Conservation (phyloP, 2,113 vertebrate species). For the Anoura caudifer region DNA sequence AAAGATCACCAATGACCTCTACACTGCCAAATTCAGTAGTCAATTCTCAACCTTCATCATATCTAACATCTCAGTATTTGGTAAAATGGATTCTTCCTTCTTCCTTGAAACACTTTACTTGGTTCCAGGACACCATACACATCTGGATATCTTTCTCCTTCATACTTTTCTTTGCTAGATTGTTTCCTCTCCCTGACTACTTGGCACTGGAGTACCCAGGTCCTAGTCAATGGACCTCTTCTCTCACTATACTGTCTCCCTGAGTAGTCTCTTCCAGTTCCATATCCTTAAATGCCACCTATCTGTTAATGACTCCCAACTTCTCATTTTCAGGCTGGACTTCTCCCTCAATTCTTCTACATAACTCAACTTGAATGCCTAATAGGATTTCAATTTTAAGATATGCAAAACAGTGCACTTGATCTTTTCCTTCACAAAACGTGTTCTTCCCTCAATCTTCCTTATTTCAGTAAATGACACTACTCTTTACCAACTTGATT, state of each 20-base stretch:
- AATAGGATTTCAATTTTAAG: not conserved
- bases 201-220: not conserved
- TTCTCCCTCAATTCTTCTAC: not conserved
- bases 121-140: not conserved
- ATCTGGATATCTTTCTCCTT: not conserved
- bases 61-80: not conserved
- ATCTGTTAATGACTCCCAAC: not conserved
- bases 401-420: not conserved
- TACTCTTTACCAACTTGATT: not conserved
- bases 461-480: not conserved
- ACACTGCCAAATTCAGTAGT: not conserved
- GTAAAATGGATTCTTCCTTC: not conserved
- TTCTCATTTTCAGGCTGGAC: not conserved
- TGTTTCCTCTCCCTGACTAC: not conserved
- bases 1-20: not conserved
- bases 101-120: not conserved
- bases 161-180: not conserved
- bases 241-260: not conserved
- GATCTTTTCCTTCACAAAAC: not conserved
- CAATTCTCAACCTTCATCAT: not conserved
- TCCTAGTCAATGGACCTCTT: not conserved
- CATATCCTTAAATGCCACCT: not conserved
- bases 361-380: not conserved
- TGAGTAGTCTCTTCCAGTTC: not conserved
- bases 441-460: not conserved